These are phyloP conservation scores for Amphimedon queenslandica DNA, from an alignment of 37 sponge, comb jelly and placozoan genomes.

Conservation along the genomic window DNA sequence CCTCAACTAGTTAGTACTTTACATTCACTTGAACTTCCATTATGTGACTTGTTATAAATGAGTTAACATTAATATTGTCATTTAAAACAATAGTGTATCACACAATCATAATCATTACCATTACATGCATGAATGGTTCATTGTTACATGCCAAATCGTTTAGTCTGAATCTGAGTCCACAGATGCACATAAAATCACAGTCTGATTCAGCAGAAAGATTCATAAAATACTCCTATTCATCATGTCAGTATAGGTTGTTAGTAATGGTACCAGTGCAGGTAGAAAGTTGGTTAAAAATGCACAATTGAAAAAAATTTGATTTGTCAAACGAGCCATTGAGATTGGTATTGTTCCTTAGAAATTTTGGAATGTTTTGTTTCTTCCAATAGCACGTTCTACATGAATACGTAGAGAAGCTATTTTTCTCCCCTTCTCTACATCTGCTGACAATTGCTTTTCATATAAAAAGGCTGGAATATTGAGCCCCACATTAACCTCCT, in stretches of 20 bases:
- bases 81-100: neutral
- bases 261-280: slow-evolving; percentile 43
- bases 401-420: slow-evolving; percentile 60
- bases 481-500: slow-evolving; percentile 29
- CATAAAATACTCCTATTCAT: slow-evolving; percentile 20
- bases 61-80: neutral
- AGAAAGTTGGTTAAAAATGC: slow-evolving; percentile 59
- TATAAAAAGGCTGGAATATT: slow-evolving; percentile 62
- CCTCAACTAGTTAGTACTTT: slow-evolving; percentile 65
- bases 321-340: slow-evolving; percentile 35
- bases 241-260: neutral
- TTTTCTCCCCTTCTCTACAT: slow-evolving; percentile 37
- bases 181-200: slow-evolving; percentile 1
- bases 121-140: neutral
- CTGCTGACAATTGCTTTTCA: slow-evolving; percentile 40
- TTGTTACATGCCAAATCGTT: neutral
- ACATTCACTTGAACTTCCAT: slow-evolving; percentile 34
- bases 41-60: slow-evolving; percentile 11
- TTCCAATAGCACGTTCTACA: slow-evolving; percentile 62
- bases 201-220: neutral
- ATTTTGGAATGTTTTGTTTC: slow-evolving; percentile 39
- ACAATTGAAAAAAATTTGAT: slow-evolving; percentile 56
- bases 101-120: neutral
- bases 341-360: slow-evolving; percentile 39
- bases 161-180: neutral